These are phyloP conservation scores for Ennomos erosarius DNA, from an alignment of 2,888 invertebrate species.

Conservation along the genomic window DNA sequence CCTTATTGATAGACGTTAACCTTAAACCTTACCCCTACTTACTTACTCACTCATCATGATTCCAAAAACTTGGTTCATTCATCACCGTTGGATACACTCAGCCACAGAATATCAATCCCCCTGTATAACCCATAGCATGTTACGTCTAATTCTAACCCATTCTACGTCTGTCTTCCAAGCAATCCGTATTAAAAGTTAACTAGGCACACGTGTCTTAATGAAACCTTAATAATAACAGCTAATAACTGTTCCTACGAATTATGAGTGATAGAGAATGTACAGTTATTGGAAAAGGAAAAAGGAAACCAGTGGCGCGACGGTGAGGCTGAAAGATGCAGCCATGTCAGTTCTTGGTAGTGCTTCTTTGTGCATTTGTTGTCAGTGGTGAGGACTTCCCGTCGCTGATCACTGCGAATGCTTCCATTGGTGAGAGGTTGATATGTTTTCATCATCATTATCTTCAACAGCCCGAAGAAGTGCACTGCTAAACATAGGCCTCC, in stretches of 20 bases:
- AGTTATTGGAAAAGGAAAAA: too few species aligned
- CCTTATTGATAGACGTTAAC: too few species aligned
- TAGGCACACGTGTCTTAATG: conserved; percentile 63
- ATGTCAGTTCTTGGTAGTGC: conserved; percentile 50
- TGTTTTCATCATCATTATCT: too few species aligned
- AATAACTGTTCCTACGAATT: conserved; percentile 55
- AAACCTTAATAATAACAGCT: conserved; percentile 54
- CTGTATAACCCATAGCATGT: conserved; percentile 17
- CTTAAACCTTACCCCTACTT: too few species aligned
- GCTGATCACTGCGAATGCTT: conserved; percentile 89
- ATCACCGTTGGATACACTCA: too few species aligned
- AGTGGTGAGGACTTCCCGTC: conserved; percentile 88
- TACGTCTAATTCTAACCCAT: conserved; percentile 10
- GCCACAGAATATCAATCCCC: background rate
- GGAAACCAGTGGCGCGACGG: conserved; percentile 44
- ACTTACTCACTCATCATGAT: too few species aligned
- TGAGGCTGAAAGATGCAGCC: conserved; percentile 58
- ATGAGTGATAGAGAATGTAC: conserved; percentile 52
- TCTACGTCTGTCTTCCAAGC: conserved; percentile 40
- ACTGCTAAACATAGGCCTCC: too few species aligned
- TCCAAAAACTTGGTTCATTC: too few species aligned
- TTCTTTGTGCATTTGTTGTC: conserved; percentile 50
- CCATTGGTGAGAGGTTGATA: conserved; percentile 84
- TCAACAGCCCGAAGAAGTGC: too few species aligned
- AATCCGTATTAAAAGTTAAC: conserved; percentile 63